Percentiles rank a stretch among this genome's conserved stretches.
Evolutionary conservation across 2,797 vertebrate genomes (phyloP).

Genomic region (Clarias laeviceps): DNA sequence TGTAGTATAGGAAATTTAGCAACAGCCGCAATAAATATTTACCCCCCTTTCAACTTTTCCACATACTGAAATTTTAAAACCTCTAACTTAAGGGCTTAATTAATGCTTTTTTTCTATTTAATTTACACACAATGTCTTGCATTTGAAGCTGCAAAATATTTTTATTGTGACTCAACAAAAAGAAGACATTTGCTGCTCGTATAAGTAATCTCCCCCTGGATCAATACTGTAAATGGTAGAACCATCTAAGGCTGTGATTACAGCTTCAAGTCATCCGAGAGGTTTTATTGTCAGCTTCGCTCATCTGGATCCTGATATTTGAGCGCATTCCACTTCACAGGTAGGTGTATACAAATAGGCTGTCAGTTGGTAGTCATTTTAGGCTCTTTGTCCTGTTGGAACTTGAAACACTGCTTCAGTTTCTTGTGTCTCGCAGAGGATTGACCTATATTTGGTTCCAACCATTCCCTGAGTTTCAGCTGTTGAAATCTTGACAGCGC

Average conservation of each 20-base stretch:
- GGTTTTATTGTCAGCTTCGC: neutral
- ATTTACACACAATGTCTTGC: neutral
- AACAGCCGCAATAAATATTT: neutral
- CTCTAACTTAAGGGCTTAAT: neutral
- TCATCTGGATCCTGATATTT: conserved; percentile 8
- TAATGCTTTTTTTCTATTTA: neutral
- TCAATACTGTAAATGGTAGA: neutral
- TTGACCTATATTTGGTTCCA: neutral
- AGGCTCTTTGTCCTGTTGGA: neutral
- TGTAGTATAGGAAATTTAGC: neutral
- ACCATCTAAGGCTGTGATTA: neutral
- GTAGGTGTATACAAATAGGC: too few species aligned
- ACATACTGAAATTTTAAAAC: neutral
- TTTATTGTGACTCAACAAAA: neutral
- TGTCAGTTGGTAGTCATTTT: neutral
- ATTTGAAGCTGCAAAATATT: conserved; percentile 8
- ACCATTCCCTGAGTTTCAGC: neutral
- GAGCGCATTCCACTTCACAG: neutral
- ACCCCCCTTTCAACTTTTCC: neutral
- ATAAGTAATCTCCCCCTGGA: neutral
- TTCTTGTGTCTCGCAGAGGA: neutral
- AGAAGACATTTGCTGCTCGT: neutral
- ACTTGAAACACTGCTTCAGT: neutral
- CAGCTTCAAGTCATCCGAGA: neutral
- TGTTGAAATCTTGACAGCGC: neutral